Base-by-base conservation (phyloP, 2,888 invertebrate genomes). In the Chironomus riparius region DNA sequence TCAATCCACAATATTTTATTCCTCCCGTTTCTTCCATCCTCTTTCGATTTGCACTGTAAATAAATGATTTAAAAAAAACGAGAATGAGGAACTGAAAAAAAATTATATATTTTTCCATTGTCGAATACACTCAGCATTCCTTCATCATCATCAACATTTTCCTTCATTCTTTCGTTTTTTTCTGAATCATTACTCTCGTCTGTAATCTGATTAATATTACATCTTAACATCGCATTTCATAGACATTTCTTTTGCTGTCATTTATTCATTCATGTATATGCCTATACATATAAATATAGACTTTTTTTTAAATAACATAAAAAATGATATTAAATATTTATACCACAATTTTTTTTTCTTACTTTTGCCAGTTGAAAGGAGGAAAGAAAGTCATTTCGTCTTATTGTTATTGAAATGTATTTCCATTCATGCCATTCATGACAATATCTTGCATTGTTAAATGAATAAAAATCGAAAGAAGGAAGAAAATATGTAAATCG, bases 131-230 rank as follows among this genome's bases (percentile, higher is more conserved):
- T 70, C 70, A 70, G 21, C 38, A 73, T 73, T 73, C 73, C 73
- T 28, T 73, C 73, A 61, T 61, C 62, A 70, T 70, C 56, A 56
- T 56, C 56, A 56, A 56, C 56, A 56, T 18, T 56, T 56, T 56
- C 56, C 12, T 65, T 56, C 56, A n/a, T 47, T 70, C 70, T 24
- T 18, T 12, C 48, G 38, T 70, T 10, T 70, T 18, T 70, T 71
- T 72, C 68, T 68, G 74, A 74, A 74, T 74, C 74, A 74, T 74
- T 74, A 74, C 74, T 74, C 74, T 68, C 61, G 50, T 50, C 72
- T 47, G 68, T 68, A 74, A 68, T 74, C 74, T 74, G 74, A 74
- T 74, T 72, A 72, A 72, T 72, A 72, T 72, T 72, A 72, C 72
- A 72, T 72, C 50, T 72, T 38, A 38, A 38, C 38, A 38, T 38